Evolutionary conservation across 2,888 invertebrate genomes (phyloP), one percentile per base, ranked within the genome.

Genomic region (Drosophila affinis): DNA sequence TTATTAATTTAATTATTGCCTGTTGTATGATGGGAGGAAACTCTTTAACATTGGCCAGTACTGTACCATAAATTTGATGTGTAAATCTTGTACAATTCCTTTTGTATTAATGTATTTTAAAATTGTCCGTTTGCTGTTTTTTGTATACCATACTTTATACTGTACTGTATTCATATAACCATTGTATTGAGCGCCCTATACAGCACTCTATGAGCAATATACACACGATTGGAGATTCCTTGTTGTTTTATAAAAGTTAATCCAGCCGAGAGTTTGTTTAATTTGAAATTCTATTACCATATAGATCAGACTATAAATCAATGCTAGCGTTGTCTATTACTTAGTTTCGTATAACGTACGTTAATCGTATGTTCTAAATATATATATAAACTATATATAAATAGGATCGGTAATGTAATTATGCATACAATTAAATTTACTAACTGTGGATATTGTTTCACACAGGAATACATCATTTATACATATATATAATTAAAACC

Each of bases 241-340:
- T n/a, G 4, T 29, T 10, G 29, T 49, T 48, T 52, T 27, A 18
- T 34, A 51, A 52, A 14, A 48, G 57, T 45, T 9, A 7, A 9
- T 32, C 61, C 60, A 46, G 61, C 48, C 39, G 39, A 68, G 74
- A 46, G 54, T 62, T 73, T 73, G n/a, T 81, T 79, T 79, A 81
- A 84, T 81, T 87, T 72, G 62, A 87, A 78, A 73, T 87, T 81
- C 82, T 81, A 82, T 77, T 85, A 77, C 79, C 79, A 82, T 76
- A 72, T 74, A 78, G 83, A 72, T 88, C 82, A 83, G 82, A 85
- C 82, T 88, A 82, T 85, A 69, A 76, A 85, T 85, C 80, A 82
- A 86, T 86, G 75, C 77, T 77, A 72, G 57, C 53, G 62, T 75
- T 60, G 52, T 76, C 55, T 70, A 53, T 76, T 72, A 77, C 77